Base-by-base conservation (phyloP, 2,113 vertebrate genomes). In the Xenus cinereus region DNA sequence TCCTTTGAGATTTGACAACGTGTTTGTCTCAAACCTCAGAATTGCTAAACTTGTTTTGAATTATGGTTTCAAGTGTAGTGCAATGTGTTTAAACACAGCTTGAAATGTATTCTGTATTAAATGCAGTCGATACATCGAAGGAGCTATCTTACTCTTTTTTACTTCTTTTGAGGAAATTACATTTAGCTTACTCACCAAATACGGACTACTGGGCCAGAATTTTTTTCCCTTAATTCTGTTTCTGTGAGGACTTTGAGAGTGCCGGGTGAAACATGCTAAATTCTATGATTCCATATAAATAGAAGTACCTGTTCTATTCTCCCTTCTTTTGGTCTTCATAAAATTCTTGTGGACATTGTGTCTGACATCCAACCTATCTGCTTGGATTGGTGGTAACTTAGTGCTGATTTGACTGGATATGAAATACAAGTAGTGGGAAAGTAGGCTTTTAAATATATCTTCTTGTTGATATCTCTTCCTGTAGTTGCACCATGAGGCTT, bases 401-500 rank as follows among this genome's bases (percentile, higher is more conserved):
- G 33, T 50, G 81, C 78, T 77, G 67, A 11, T 71, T 37, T 62
- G 46, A 41, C 12, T 50, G 48, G 11, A 11, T 75, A 4, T 1
- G 3, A 15, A 14, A n/a, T 14, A 2, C 14, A 30, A 33, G 14
- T 12, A 2, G 48, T 72, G 37, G 45, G 33, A 20, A 87, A 54
- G 17, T 32, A 4, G 26, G 10, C 6, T 83, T 63, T 9, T 22
- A 19, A 87, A 64, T 68, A 2, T 39, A 37, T 81, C 1, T 1
- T 39, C 19, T 54, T 56, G 14, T 72, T 89, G 14, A 1, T 87
- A 3, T 93, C 37, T 84, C 35, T 63, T 21, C 64, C 63, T 54
- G 15, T 7, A 97, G 95, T 14, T 94, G 67, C 60, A 35, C 20
- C 62, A 78, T 1, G 85, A 97, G 83, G 92, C 97, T 33, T 89